Conservation (phyloP, 2,797 vertebrate species). For the Acanthurus leucopareius region DNA sequence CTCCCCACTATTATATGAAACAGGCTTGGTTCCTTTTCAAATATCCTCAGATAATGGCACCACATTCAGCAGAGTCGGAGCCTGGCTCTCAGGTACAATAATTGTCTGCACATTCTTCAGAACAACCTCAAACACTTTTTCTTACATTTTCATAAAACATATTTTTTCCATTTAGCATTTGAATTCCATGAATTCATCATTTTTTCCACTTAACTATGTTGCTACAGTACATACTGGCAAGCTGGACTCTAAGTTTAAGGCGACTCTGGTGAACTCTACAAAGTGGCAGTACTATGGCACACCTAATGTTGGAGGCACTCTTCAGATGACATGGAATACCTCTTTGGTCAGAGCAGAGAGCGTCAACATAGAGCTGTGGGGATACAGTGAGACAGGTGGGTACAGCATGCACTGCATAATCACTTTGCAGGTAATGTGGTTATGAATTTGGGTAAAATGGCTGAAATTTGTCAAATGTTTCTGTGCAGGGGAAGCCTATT, state of each 20-base stretch:
- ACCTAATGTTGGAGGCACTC: conserved; percentile 72
- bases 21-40: conserved; percentile 88
- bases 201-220: conserved; percentile 23
- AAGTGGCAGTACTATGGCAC: conserved; percentile 97
- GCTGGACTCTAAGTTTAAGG: conserved; percentile 84
- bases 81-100: conserved; percentile 91
- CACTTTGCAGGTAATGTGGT: background rate
- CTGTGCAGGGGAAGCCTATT: conserved; percentile 69
- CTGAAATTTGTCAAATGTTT: background rate
- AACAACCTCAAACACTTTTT: background rate
- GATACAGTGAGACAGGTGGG: conserved; percentile 86
- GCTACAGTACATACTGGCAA: conserved; percentile 91
- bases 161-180: background rate
- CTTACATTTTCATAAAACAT: background rate
- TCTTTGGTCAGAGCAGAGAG: conserved; percentile 70
- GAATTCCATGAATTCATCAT: background rate
- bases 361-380: conserved; percentile 94
- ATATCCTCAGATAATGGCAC: conserved; percentile 87
- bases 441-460: background rate
- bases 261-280: conserved; percentile 87
- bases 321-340: conserved; percentile 88
- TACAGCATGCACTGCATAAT: background rate
- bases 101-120: background rate
- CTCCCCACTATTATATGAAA: conserved; percentile 91
- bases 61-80: conserved; percentile 83